phyloP scores from a whole-genome alignment of 2,888 invertebrate genomes.

The Smittia aterrima region DNA sequence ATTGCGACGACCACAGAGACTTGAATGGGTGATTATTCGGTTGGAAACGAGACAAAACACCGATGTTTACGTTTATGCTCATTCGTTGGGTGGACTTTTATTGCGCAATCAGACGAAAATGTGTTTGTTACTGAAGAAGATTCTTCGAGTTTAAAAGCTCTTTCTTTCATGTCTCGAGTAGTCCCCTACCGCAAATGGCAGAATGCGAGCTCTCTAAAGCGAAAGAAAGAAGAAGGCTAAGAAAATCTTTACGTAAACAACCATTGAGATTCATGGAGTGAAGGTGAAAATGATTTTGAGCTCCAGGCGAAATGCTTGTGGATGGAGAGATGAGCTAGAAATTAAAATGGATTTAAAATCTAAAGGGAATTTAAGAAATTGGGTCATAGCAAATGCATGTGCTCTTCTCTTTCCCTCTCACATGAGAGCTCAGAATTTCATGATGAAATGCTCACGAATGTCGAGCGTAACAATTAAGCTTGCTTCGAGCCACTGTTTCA shows the following conservation, averaged over 20 bases:
- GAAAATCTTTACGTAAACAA: slow-evolving; percentile 5
- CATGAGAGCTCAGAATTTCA: neutral
- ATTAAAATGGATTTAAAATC: neutral
- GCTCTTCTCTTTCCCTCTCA: neutral
- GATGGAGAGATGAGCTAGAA: neutral
- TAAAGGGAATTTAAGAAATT: neutral
- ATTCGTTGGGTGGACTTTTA: neutral
- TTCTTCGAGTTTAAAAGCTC: no score
- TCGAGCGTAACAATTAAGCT: no score
- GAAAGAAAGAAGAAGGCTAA: no score
- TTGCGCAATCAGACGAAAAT: neutral
- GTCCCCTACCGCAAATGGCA: no score
- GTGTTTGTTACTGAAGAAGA: neutral
- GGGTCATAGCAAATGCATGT: neutral
- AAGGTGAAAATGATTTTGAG: neutral
- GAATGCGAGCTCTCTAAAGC: no score
- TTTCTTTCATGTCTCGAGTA: no score
- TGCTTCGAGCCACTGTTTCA: no score
- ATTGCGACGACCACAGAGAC: neutral
- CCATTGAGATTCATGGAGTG: neutral
- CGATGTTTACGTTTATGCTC: neutral
- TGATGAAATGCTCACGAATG: neutral
- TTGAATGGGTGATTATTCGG: slow-evolving; percentile 3
- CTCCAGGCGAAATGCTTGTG: neutral
- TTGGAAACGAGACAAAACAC: neutral